Base-by-base conservation (phyloP, 2,888 invertebrate genomes). In the Oligia strigilis region DNA sequence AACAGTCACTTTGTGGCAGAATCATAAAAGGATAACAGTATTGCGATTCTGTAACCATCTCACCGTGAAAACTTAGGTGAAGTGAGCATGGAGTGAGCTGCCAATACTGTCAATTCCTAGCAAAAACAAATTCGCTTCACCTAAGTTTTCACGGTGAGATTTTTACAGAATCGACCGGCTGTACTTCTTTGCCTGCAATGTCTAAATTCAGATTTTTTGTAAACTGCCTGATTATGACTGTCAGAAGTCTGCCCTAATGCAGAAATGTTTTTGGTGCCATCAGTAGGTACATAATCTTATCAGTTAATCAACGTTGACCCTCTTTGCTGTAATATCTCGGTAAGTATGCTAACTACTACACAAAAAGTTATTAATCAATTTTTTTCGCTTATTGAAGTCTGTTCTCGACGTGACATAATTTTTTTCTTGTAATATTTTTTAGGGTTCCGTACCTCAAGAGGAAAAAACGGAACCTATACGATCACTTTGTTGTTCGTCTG, bases 291-390 rank as follows among this genome's bases (percentile, higher is more conserved):
- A 36, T 43, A 29, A 72, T 81, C 43, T 67, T 72, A 80, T 72
- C 81, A 14, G n/a, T 23, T 62, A 55, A 46, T 69, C 46, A 67
- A 40, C 49, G 58, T n/a, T 81, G 46, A 73, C 66, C 66, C 40
- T 14, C 11, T 9, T 58, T 52, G 17, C 4, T 46, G 49, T 67
- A 67, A 62, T 81, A 46, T 55, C 52, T 23, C 8, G 17, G 13
- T 60, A 60, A n/a, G n/a, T 60, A 36, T 46, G 8, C 8, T 66
- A 19, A 58, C 52, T 19, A 65, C 19, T 43, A 29, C 11, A 64
- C 17, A 40, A 17, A 29, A 23, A 9, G 36, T 19, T 19, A 58
- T 17, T 8, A 62, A 36, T 64, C 0, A 29, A 3, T 17, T 17
- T 17, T 8, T 36, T 17, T 8, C 8, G 36, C n/a, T 9, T 29